A percentile compares a stretch with the other conserved stretches of the same genome.
phyloP scores from a whole-genome alignment of 2,113 vertebrate species.

The Pedetes capensis region DNA sequence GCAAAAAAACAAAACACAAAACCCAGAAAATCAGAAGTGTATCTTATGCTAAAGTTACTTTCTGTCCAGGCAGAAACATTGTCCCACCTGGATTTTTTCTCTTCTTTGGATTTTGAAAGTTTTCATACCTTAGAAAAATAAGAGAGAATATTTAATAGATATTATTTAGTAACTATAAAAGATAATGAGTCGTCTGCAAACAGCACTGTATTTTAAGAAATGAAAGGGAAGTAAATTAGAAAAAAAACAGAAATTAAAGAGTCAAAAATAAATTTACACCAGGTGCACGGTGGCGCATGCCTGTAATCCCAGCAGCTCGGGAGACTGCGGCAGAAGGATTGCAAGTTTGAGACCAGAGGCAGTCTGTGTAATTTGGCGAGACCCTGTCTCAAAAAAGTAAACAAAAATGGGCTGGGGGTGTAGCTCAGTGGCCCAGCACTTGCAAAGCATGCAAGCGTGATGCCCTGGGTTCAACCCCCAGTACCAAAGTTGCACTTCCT shows the following conservation, averaged over 20 bases:
- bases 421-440: too few relatives aligned
- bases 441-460: too few relatives aligned
- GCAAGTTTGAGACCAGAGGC: too few relatives aligned
- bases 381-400: too few relatives aligned
- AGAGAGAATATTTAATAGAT: slow-evolving; percentile 17
- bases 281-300: too few relatives aligned
- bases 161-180: slow-evolving; percentile 6
- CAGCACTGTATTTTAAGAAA: slow-evolving; percentile 39
- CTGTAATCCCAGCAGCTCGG: too few relatives aligned
- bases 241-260: not conserved
- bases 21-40: not conserved
- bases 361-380: too few relatives aligned
- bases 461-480: too few relatives aligned
- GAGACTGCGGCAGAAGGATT: too few relatives aligned
- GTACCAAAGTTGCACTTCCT: not conserved
- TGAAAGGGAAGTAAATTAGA: not conserved
- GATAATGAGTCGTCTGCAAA: not conserved
- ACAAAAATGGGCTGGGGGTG: too few relatives aligned
- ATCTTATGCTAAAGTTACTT: slow-evolving; percentile 92
- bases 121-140: slow-evolving; percentile 87
- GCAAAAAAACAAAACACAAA: not conserved
- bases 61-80: slow-evolving; percentile 89
- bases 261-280: not conserved
- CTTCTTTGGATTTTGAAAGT: slow-evolving; percentile 87
- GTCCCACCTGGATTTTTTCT: slow-evolving; percentile 81